These are phyloP conservation scores for Poeciliopsis occidentalis DNA, from an alignment of 2,113 vertebrate genomes.

Conservation along the genomic window DNA sequence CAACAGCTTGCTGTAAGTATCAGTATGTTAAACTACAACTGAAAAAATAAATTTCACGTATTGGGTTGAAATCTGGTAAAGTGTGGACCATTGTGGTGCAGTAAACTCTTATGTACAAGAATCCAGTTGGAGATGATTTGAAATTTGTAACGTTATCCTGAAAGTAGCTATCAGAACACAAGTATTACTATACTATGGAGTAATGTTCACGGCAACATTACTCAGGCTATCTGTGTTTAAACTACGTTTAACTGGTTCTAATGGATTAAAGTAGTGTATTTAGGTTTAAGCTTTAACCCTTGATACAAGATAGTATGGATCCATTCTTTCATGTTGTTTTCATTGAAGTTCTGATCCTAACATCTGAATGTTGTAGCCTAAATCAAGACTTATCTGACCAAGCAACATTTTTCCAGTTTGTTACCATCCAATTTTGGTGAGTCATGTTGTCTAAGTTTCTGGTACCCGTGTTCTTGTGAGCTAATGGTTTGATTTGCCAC, in stretches of 20 bases:
- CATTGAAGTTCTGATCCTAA: too few species aligned
- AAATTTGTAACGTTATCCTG: background rate
- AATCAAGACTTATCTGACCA: too few species aligned
- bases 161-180: background rate
- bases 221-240: background rate
- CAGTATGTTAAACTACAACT: background rate
- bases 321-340: too few species aligned
- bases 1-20: conserved; percentile 92
- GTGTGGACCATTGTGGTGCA: background rate
- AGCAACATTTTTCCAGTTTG: too few species aligned
- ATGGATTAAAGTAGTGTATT: background rate
- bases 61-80: background rate
- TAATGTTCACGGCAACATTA: too few species aligned
- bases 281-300: too few species aligned
- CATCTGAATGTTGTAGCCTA: too few species aligned
- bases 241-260: background rate
- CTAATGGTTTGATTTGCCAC: background rate
- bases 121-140: background rate
- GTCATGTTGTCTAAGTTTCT: background rate
- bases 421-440: background rate
- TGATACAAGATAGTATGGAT: too few species aligned
- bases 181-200: background rate
- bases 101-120: background rate
- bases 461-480: background rate
- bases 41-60: background rate